Evolutionary conservation across 1,140 invertebrate genomes (phyloP), one percentile per base, ranked within the genome.

Genomic region (Conopomorpha cramerella): DNA sequence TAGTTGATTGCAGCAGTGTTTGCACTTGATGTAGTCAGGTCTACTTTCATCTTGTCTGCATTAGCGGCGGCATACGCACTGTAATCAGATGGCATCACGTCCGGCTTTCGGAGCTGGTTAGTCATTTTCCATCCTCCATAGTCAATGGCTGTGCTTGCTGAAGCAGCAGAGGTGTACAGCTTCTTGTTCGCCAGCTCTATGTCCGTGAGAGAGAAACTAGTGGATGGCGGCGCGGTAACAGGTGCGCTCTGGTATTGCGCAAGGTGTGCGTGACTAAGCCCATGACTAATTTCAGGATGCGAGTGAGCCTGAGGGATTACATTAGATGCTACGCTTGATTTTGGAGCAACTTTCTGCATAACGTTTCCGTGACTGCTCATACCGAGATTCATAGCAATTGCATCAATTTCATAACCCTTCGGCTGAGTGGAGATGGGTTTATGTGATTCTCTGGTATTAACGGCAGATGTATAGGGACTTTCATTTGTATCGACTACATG

Each of bases 121-220:
- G 49, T 37, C 32, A 71, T 51, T 44, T 66, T 74, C 70, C 67
- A 72, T 45, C 66, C 72, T 4, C 71, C 65, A 38, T 68, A 76
- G 34, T 72, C 60, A 13, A 76, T 42, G 3, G 64, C 40, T 8
- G 51, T 35, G 14, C 55, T 42, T 8, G 55, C 10, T 2, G 55
- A 32, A 3, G 49, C 39, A 34, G 49, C 68, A 36, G 59, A 55
- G 7, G 51, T 36, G 41, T 65, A 74, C 8, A 76, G 37, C 35
- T 76, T 76, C 30, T 76, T 76, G 36, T 76, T 72, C 3, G 66
- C 65, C 8, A 61, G 16, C 39, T 76, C 70, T 41, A 72, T 71
- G 17, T 72, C 67, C 41, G 54, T 72, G 4, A 71, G 46, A 1
- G 66, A 70, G 32, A 74, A 71, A 36, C 54, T 61, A 29, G 44